Conservation (phyloP, 2,888 invertebrate genomes). For the Ichneumon xanthorius region DNA sequence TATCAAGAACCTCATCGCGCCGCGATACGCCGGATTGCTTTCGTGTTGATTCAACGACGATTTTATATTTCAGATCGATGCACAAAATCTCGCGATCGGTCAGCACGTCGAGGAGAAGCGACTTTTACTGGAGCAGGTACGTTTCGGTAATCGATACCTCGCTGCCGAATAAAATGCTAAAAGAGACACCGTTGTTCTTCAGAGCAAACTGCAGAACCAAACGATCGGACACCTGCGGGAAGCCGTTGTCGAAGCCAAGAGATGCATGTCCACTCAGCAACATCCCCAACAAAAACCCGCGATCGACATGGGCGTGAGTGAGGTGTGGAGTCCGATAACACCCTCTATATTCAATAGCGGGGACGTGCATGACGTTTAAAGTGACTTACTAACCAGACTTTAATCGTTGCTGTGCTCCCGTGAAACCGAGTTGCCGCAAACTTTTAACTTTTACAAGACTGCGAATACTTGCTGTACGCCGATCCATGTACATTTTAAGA, state of each 20-base stretch:
- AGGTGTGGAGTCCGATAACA: conserved; percentile 80
- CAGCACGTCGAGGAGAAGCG: conserved; percentile 79
- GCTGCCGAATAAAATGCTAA: background rate
- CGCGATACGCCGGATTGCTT: background rate
- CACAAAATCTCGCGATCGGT: conserved; percentile 75
- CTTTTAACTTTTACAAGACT: conserved; percentile 61
- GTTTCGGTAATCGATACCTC: background rate
- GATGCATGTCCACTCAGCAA: conserved; percentile 80
- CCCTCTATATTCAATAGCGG: conserved; percentile 80
- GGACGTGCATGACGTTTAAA: conserved; percentile 84
- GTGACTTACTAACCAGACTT: conserved; percentile 66
- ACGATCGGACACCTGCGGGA: conserved; percentile 82
- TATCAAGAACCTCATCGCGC: background rate
- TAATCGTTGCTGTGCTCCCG: conserved; percentile 48
- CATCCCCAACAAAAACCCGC: conserved; percentile 80
- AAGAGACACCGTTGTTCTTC: conserved; percentile 25
- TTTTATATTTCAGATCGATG: conserved; percentile 77
- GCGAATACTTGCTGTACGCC: conserved; percentile 61
- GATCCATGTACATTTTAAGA: conserved; percentile 64
- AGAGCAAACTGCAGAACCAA: conserved; percentile 82
- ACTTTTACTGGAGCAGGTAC: conserved; percentile 79
- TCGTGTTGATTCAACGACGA: conserved; percentile 13
- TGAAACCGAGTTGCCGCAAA: conserved; percentile 41
- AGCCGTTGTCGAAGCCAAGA: conserved; percentile 82
- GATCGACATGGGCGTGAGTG: conserved; percentile 80